Conservation (phyloP, 2,797 vertebrate species). For the Lagocephalus sceleratus region DNA sequence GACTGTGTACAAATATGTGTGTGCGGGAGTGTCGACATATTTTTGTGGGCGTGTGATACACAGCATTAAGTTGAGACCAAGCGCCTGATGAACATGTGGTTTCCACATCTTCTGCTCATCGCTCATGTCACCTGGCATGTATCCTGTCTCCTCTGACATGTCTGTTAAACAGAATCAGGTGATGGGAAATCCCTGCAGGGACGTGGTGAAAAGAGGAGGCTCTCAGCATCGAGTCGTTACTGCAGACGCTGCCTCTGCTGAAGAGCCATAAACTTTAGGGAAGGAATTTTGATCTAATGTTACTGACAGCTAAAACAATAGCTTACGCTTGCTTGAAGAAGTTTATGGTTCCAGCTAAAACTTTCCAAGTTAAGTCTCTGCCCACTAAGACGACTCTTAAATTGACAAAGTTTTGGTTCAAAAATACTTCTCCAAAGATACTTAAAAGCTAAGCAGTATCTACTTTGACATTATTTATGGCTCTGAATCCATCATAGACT, state of each 20-base stretch:
- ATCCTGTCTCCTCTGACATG: slow-evolving; percentile 56
- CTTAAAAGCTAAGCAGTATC: too few relatives aligned
- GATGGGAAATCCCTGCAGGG: slow-evolving; percentile 34
- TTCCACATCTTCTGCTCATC: slow-evolving; percentile 57
- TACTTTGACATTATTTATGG: too few relatives aligned
- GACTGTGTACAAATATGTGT: background rate
- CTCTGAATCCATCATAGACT: too few relatives aligned
- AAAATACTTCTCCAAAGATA: too few relatives aligned
- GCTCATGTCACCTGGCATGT: slow-evolving; percentile 47
- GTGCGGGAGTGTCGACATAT: background rate
- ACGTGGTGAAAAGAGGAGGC: slow-evolving; percentile 57
- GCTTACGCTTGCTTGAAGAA: slow-evolving; percentile 6
- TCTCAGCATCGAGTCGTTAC: slow-evolving; percentile 21
- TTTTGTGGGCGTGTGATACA: slow-evolving; percentile 1
- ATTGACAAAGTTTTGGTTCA: too few relatives aligned
- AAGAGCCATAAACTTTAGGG: slow-evolving; percentile 11
- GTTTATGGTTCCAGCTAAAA: too few relatives aligned
- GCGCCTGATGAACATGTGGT: slow-evolving; percentile 63
- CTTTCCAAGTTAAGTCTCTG: too few relatives aligned
- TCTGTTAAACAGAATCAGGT: slow-evolving; percentile 65
- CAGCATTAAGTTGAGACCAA: slow-evolving; percentile 33
- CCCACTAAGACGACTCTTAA: too few relatives aligned
- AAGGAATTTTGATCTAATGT: slow-evolving; percentile 4
- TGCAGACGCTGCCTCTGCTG: slow-evolving; percentile 16
- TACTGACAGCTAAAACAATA: slow-evolving; percentile 11